These are phyloP conservation scores for Aporophyla lueneburgensis DNA, from an alignment of 2,888 invertebrate genomes.

Conservation along the genomic window DNA sequence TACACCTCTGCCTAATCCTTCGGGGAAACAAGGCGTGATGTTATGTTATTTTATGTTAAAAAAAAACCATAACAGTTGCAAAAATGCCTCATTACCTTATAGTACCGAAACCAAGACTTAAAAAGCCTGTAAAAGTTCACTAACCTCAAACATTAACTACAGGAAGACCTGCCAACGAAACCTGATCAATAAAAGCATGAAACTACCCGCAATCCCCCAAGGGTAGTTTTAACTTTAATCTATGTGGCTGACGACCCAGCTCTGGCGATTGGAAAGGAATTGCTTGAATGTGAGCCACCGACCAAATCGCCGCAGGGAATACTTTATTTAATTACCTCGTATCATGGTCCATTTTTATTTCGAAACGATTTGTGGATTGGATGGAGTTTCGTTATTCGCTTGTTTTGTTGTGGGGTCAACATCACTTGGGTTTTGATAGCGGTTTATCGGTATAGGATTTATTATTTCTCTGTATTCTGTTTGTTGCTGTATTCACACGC, in stretches of 20 bases:
- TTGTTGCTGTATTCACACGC: neutral
- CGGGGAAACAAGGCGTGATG: too few species aligned
- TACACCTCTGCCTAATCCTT: too few species aligned
- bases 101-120: neutral
- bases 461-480: constrained; percentile 10
- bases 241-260: constrained; percentile 55
- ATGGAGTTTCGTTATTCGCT: constrained; percentile 40
- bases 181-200: constrained; percentile 50
- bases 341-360: constrained; percentile 61
- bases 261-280: constrained; percentile 66
- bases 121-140: constrained; percentile 2
- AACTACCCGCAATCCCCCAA: constrained; percentile 51
- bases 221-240: constrained; percentile 69
- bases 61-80: neutral
- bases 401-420: constrained; percentile 47
- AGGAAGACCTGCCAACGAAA: constrained; percentile 35
- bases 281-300: constrained; percentile 60
- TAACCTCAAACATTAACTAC: constrained; percentile 10
- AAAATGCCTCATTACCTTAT: neutral
- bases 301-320: constrained; percentile 58
- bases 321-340: constrained; percentile 64
- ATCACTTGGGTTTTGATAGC: constrained; percentile 28
- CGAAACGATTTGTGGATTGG: constrained; percentile 50
- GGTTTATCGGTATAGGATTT: constrained; percentile 9
- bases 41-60: too few species aligned